A percentile compares a stretch with the other conserved stretches of the same genome.
These are phyloP conservation scores for Ophion obscuratus DNA, from an alignment of 2,888 invertebrate genomes.

Conservation along the genomic window DNA sequence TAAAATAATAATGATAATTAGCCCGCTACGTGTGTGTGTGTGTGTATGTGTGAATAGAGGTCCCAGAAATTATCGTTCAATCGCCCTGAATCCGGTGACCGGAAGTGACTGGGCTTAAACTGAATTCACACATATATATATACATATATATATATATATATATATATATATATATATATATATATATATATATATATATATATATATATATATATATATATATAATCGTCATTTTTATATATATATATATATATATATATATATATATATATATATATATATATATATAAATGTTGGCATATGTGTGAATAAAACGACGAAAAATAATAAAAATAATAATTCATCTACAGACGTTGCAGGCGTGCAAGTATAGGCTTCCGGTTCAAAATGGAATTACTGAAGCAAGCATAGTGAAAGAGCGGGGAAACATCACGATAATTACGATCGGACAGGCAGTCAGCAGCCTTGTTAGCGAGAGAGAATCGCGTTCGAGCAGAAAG, in stretches of 20 bases:
- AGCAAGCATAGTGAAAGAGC: slow-evolving; percentile 37
- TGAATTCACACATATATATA: not conserved
- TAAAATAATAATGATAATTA: not conserved
- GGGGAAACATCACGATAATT: slow-evolving; percentile 54
- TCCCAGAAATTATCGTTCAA: not conserved
- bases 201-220: not conserved
- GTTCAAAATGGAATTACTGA: slow-evolving; percentile 50
- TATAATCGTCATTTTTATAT: no score
- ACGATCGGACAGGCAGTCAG: slow-evolving; percentile 64
- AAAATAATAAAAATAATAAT: slow-evolving; percentile 6
- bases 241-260: not conserved
- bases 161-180: no score
- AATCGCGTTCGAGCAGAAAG: slow-evolving; percentile 57
- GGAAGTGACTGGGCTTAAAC: slow-evolving; percentile 22
- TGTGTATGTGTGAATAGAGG: not conserved
- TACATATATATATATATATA: not conserved
- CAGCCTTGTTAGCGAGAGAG: slow-evolving; percentile 61
- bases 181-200: not conserved
- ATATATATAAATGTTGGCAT: not conserved
- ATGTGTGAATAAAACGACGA: slow-evolving; percentile 7
- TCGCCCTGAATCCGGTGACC: not conserved
- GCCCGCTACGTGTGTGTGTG: not conserved
- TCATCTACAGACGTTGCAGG: not conserved
- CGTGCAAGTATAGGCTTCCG: slow-evolving; percentile 44
- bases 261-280: not conserved